Conservation (phyloP, 2,797 vertebrate genomes). For the Phalanger gymnotis region DNA sequence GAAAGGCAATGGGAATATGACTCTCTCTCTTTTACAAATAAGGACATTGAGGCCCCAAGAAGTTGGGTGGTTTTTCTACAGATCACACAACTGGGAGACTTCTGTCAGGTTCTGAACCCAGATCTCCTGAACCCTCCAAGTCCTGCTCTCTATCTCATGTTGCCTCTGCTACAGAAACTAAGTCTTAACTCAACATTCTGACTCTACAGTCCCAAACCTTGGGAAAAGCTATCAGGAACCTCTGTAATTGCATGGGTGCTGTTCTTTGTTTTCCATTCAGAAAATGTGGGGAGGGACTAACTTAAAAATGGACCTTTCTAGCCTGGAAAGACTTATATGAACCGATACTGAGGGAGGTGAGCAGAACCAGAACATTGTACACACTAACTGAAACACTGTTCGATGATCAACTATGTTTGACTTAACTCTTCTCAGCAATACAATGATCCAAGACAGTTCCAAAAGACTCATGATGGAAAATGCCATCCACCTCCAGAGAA, state of each 20-base stretch:
- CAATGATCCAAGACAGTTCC: neutral
- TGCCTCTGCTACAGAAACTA: neutral
- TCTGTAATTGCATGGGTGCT: neutral
- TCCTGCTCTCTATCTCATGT: neutral
- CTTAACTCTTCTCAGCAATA: neutral
- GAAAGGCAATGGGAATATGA: neutral
- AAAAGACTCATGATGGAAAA: neutral
- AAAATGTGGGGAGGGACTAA: neutral
- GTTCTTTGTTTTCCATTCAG: neutral
- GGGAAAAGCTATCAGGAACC: neutral
- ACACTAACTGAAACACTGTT: too few relatives aligned
- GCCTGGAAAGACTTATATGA: neutral
- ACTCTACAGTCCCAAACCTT: neutral
- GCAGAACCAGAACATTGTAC: neutral
- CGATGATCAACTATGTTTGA: too few relatives aligned
- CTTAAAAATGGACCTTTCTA: neutral
- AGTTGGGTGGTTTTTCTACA: neutral
- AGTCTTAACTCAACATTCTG: neutral
- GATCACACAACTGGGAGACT: rapidly evolving
- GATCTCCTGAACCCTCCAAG: neutral
- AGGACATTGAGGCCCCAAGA: slow-evolving; percentile 25
- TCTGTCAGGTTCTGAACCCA: neutral
- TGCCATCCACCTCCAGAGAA: neutral
- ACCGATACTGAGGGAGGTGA: neutral
- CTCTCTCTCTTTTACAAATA: slow-evolving; percentile 24